Percentiles rank a stretch among this genome's conserved stretches.
Conservation (phyloP, 2,113 vertebrate species). For the Barbus barbus region DNA sequence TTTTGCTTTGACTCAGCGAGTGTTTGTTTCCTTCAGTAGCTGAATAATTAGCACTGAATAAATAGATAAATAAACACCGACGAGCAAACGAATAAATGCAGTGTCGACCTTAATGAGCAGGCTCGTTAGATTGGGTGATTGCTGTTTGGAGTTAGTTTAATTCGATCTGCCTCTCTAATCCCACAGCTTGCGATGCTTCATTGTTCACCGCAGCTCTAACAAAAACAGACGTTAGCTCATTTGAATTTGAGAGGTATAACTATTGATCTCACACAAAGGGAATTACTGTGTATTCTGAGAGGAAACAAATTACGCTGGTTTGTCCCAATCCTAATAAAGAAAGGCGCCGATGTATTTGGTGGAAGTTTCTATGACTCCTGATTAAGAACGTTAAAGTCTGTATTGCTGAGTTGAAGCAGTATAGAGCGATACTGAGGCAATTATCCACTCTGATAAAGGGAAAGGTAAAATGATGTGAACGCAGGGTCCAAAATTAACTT, state of each 20-base stretch:
- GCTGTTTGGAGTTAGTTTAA: slow-evolving; percentile 53
- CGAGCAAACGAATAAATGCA: slow-evolving; percentile 46
- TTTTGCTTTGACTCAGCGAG: slow-evolving; percentile 27
- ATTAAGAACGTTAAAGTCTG: slow-evolving; percentile 53
- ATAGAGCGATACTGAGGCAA: neutral
- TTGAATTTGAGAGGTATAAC: slow-evolving; percentile 50
- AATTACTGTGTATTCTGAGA: slow-evolving; percentile 28
- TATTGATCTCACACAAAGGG: slow-evolving; percentile 55
- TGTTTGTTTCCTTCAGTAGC: slow-evolving; percentile 27
- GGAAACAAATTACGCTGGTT: slow-evolving; percentile 49
- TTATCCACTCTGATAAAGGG: neutral
- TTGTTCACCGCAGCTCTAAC: slow-evolving; percentile 34
- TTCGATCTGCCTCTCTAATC: slow-evolving; percentile 57
- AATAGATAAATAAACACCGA: slow-evolving; percentile 46
- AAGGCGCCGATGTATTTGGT: slow-evolving; percentile 5
- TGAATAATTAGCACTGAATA: slow-evolving; percentile 50
- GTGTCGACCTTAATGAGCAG: slow-evolving; percentile 49
- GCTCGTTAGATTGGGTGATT: slow-evolving; percentile 55
- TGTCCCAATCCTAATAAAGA: slow-evolving; percentile 41
- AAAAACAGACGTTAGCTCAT: slow-evolving; percentile 45
- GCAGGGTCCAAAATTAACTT: too few relatives aligned
- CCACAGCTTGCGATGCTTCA: slow-evolving; percentile 42
- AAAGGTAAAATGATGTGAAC: neutral
- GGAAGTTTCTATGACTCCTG: slow-evolving; percentile 36
- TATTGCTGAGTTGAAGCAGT: slow-evolving; percentile 53